Percentiles rank a stretch among this genome's conserved stretches.
These are phyloP conservation scores for Neodiprion virginianus DNA, from an alignment of 1,140 invertebrate genomes.

Conservation along the genomic window DNA sequence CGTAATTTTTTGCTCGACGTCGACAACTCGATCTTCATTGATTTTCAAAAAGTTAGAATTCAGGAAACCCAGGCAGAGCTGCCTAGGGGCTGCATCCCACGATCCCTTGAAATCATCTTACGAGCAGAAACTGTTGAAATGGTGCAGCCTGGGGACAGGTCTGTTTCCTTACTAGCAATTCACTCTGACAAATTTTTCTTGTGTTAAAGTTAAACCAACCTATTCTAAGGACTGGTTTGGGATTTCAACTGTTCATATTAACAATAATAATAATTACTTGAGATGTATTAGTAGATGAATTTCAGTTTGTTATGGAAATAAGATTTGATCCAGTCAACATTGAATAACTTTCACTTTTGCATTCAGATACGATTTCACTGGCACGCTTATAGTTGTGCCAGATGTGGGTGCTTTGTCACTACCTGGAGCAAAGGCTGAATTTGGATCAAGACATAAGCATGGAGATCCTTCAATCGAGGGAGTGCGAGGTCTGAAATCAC, in stretches of 20 bases:
- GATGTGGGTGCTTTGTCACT: constrained; percentile 89
- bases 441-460: constrained; percentile 74
- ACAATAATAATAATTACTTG: constrained; percentile 4
- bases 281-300: too few species aligned
- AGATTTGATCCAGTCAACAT: too few species aligned
- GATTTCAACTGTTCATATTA: constrained; percentile 2
- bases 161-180: background rate
- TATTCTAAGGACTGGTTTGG: background rate
- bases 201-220: background rate
- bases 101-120: constrained; percentile 96
- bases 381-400: constrained; percentile 97
- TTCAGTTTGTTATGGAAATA: too few species aligned
- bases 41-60: constrained; percentile 98
- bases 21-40: constrained; percentile 94
- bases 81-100: constrained; percentile 94
- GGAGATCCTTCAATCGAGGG: constrained; percentile 84
- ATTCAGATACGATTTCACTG: constrained; percentile 91
- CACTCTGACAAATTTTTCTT: background rate
- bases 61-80: constrained; percentile 98
- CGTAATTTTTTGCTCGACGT: constrained; percentile 89
- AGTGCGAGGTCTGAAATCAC: constrained; percentile 87
- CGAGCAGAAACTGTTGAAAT: constrained; percentile 95
- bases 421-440: constrained; percentile 86
- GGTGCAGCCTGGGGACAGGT: constrained; percentile 77
- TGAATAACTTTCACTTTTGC: constrained; percentile 12